Conservation (phyloP, 2,113 vertebrate species). For the Oreochromis niloticus region DNA sequence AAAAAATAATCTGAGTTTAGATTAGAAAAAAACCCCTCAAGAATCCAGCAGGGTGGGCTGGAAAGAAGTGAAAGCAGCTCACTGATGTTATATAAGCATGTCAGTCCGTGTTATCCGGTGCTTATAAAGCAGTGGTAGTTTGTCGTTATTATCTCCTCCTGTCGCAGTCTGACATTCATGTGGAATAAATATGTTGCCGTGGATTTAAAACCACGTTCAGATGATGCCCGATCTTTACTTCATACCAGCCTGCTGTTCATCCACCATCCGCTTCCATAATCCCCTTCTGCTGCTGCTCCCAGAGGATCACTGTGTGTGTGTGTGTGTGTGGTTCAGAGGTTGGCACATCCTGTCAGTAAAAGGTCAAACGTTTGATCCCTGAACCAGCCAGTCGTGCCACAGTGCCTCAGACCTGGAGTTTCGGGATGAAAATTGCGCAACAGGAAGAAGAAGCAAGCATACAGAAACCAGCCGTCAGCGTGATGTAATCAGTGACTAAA, state of each 20-base stretch:
- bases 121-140: background rate
- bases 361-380: constrained; percentile 12
- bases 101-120: background rate
- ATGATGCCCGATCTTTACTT: constrained; percentile 29
- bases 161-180: background rate
- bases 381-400: background rate
- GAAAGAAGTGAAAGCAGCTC: background rate
- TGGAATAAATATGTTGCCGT: constrained; percentile 38
- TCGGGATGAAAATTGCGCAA: background rate
- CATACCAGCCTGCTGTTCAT: constrained; percentile 31
- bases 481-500: background rate
- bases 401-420: background rate
- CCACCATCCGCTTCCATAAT: constrained; percentile 52
- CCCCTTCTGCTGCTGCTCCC: constrained; percentile 34
- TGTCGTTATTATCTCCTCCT: background rate
- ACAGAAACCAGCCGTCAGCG: background rate
- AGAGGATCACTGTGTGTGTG: constrained; percentile 25
- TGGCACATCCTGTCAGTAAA: constrained; percentile 7
- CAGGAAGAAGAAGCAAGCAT: background rate
- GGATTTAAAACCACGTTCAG: constrained; percentile 12
- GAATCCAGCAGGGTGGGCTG: background rate
- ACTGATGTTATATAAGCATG: background rate
- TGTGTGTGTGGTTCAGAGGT: background rate
- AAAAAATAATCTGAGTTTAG: background rate
- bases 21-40: rapidly evolving